Percentiles rank a stretch among this genome's conserved stretches.
Conservation (phyloP, 2,888 invertebrate species). For the Drosophila subsilvestris region DNA sequence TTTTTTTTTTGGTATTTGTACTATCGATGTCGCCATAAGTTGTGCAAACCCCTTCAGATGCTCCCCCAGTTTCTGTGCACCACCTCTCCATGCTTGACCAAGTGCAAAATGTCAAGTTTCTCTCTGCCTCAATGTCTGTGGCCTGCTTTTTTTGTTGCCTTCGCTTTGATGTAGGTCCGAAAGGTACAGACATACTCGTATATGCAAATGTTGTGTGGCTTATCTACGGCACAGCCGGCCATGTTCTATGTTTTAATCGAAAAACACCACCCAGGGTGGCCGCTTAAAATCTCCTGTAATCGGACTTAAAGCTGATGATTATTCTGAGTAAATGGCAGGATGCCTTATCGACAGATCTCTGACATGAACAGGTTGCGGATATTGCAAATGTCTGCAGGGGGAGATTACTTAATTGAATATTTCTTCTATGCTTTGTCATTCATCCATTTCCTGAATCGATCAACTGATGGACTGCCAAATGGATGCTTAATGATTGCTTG, state of each 20-base stretch:
- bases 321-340: conserved; percentile 16
- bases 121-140: conserved; percentile 14
- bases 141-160: conserved; percentile 14
- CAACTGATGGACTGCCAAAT: background rate
- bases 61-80: conserved; percentile 25
- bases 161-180: conserved; percentile 38
- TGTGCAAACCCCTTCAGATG: conserved; percentile 69
- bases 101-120: conserved; percentile 77
- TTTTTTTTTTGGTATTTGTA: conserved; percentile 66
- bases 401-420: conserved; percentile 21
- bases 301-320: conserved; percentile 37
- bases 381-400: background rate
- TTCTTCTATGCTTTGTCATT: background rate
- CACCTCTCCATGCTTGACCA: conserved; percentile 68
- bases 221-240: conserved; percentile 52
- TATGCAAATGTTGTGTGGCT: conserved; percentile 71
- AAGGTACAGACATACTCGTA: conserved; percentile 45
- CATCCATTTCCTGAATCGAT: conserved; percentile 17
- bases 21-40: conserved; percentile 80
- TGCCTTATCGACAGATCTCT: conserved; percentile 17
- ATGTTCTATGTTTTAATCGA: conserved; percentile 58
- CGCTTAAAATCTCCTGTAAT: conserved; percentile 56
- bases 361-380: conserved; percentile 5
- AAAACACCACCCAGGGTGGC: conserved; percentile 58
- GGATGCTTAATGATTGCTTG: background rate